A percentile compares a stretch with the other conserved stretches of the same genome.
Conservation (phyloP, 1,140 invertebrate species). For the Antheraea mylitta region DNA sequence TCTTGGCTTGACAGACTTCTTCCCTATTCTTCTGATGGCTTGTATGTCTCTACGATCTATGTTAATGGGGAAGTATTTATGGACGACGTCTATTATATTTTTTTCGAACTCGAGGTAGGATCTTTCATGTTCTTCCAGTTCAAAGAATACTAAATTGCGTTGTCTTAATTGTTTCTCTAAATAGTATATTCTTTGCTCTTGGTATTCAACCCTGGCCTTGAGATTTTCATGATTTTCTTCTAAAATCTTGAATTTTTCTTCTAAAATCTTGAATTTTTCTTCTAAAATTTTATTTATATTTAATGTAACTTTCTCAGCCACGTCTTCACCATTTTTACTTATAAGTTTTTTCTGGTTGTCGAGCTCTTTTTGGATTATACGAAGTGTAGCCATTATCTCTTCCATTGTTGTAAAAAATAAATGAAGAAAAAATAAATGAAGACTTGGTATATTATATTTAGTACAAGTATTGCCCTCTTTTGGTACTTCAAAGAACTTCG, state of each 20-base stretch:
- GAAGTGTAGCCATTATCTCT: neutral
- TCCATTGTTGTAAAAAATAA: neutral
- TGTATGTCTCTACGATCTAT: conserved; percentile 8
- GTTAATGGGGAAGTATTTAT: conserved; percentile 7
- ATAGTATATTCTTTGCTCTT: conserved; percentile 13
- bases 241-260: neutral
- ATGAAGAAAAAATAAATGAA: too few species aligned
- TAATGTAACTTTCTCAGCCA: conserved; percentile 1
- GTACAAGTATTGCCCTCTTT: neutral
- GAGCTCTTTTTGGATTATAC: conserved; percentile 5
- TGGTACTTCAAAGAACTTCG: neutral
- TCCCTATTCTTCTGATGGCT: conserved; percentile 10
- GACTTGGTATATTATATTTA: neutral
- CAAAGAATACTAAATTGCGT: conserved; percentile 10
- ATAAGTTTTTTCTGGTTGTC: conserved; percentile 8
- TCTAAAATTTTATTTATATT: conserved; percentile 12
- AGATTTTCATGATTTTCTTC: conserved; percentile 8
- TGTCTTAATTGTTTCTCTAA: conserved; percentile 11
- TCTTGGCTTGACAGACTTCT: neutral
- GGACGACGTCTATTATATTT: conserved; percentile 6
- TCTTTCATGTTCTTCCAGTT: conserved; percentile 6
- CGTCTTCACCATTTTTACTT: neutral
- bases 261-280: too few species aligned
- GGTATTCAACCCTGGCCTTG: conserved; percentile 4
- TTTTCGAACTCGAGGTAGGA: conserved; percentile 10